Percentiles rank a stretch among this genome's conserved stretches.
Evolutionary conservation across 2,797 vertebrate genomes (phyloP).

Genomic region (Hyperoplus lanceolatus): DNA sequence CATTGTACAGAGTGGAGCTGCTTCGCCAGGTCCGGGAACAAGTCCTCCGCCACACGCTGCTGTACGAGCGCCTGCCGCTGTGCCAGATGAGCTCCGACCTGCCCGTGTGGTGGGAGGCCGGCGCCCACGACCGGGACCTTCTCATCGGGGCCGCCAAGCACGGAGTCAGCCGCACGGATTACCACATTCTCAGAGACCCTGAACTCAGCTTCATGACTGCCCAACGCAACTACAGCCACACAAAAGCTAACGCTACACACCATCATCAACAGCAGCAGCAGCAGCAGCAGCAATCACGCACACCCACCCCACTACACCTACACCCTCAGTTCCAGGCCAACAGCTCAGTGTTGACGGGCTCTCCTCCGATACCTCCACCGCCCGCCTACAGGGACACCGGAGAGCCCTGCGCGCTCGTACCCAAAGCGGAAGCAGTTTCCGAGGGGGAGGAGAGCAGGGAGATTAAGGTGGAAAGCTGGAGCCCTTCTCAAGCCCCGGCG

Average conservation of each 20-base stretch:
- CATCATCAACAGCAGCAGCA: too few species aligned
- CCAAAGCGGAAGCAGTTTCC: slow-evolving; percentile 87
- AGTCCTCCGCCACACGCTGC: slow-evolving; percentile 92
- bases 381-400: slow-evolving; percentile 75
- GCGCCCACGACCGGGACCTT: slow-evolving; percentile 95
- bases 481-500: slow-evolving; percentile 77
- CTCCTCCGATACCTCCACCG: slow-evolving; percentile 59
- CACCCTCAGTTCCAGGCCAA: slow-evolving; percentile 84
- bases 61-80: slow-evolving; percentile 92
- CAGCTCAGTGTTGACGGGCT: slow-evolving; percentile 59
- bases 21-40: slow-evolving; percentile 97
- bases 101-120: slow-evolving; percentile 98
- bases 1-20: slow-evolving; percentile 95
- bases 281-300: slow-evolving; percentile 78
- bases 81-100: slow-evolving; percentile 96
- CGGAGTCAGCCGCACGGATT: slow-evolving; percentile 97
- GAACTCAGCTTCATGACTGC: slow-evolving; percentile 96
- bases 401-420: slow-evolving; percentile 82
- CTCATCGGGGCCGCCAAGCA: slow-evolving; percentile 97
- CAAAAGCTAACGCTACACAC: slow-evolving; percentile 81
- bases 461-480: slow-evolving; percentile 85
- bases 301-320: slow-evolving; percentile 69
- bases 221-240: slow-evolving; percentile 96
- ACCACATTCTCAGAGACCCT: slow-evolving; percentile 97
- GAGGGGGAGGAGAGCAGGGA: slow-evolving; percentile 84